Evolutionary conservation across 1,140 invertebrate genomes (phyloP), one percentile per base, ranked within the genome.

Genomic region (Reticulitermes speratus): DNA sequence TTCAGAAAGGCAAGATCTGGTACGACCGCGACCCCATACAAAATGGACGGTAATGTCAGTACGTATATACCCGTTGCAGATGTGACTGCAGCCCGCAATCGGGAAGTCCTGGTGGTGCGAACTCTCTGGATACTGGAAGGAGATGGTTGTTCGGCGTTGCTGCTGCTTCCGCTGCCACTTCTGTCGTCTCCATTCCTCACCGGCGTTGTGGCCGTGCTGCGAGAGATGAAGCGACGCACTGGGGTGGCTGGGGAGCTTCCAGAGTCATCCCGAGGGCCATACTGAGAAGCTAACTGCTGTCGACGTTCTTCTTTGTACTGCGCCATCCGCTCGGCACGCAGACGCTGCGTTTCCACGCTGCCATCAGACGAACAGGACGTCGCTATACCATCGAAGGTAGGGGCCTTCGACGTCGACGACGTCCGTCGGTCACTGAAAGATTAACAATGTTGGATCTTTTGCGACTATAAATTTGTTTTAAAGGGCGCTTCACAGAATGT

Each of bases 261-360:
- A 38, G 25, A 5, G 16, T 82, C 75, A 7, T 87, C 86, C 19
- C 65, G 83, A 23, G 82, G 84, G n/a, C 88, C 88, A 87, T 88
- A 90, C 87, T 91, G 90, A 25, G 92, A 92, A 16, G 92, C 93
- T 75, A 94, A 89, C 89, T 94, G 94, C 87, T 92, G 93, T 85
- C 94, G 91, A 84, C 94, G 91, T 88, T 95, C 93, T 89, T 95
- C 94, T 89, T 95, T 95, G 90, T 95, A 94, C 87, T 92, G 92
- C 88, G 93, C 92, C 87, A 95, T 94, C 87, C 94, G 91, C 90
- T 94, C 93, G 88, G 92, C 91, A 86, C 93, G 90, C 38, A 85
- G 86, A 87, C 85, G 25, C 30, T 83, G 82, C 21, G 32, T 44
- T 32, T 44, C 82, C 82, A 75, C 82, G 38, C 38, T 38, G 82